Evolutionary conservation across 2,797 vertebrate genomes (phyloP).

Genomic region (Geotria australis): DNA sequence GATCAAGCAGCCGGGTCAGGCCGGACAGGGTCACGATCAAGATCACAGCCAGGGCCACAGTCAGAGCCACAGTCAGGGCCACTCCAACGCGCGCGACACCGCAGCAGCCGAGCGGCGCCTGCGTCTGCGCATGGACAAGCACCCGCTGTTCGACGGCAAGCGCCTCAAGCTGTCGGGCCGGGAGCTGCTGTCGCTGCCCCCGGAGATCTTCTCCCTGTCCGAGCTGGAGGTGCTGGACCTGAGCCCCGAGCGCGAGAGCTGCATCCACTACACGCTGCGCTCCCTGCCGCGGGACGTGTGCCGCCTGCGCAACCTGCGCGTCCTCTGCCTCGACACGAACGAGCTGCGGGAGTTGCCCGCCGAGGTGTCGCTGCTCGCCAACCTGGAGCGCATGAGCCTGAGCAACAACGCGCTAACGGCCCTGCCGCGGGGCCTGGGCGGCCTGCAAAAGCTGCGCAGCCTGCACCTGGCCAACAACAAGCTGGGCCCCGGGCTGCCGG

Average conservation of each 20-base stretch:
- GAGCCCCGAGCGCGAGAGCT: conserved; percentile 9
- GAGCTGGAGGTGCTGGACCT: conserved; percentile 10
- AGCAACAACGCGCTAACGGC: conserved; percentile 9
- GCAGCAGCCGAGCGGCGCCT: too few species aligned
- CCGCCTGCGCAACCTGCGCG: conserved; percentile 5
- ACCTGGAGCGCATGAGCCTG: conserved; percentile 9
- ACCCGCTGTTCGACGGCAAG: conserved; percentile 2
- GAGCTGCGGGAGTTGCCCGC: conserved; percentile 8
- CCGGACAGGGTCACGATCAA: too few species aligned
- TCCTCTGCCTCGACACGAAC: conserved; percentile 10
- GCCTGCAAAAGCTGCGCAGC: conserved; percentile 7
- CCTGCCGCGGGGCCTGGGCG: conserved; percentile 4
- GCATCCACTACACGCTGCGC: conserved; percentile 7
- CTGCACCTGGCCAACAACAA: conserved; percentile 11
- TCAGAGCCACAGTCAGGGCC: too few species aligned
- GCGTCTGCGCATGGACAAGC: background rate
- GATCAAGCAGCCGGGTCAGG: too few species aligned
- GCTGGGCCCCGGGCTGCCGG: conserved; percentile 4
- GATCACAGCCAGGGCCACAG: too few species aligned
- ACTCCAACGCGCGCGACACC: too few species aligned
- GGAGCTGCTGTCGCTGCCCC: conserved; percentile 4
- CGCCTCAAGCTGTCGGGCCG: conserved; percentile 10
- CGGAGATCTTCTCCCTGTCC: conserved; percentile 5
- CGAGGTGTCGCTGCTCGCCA: conserved; percentile 5
- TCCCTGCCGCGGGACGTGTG: conserved; percentile 7